phyloP scores from a whole-genome alignment of 64 coral and sea anemone genomes.

The Astreopora myriophthalma region DNA sequence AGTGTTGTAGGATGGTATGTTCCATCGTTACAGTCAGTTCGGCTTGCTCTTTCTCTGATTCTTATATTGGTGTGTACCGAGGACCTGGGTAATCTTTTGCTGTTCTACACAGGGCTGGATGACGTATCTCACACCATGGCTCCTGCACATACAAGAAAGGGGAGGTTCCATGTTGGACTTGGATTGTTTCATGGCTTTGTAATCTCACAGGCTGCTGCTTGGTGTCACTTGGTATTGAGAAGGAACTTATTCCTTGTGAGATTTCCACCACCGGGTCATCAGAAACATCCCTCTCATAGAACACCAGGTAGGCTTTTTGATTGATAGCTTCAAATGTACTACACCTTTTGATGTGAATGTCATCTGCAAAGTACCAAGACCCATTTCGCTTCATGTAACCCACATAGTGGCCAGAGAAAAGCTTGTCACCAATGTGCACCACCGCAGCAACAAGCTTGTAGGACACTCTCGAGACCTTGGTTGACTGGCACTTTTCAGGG shows the following conservation, averaged over 20 bases:
- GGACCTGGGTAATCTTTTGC: background rate
- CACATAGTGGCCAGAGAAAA: slow-evolving; percentile 56
- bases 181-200: background rate
- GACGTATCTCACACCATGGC: background rate
- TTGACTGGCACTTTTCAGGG: slow-evolving; percentile 10
- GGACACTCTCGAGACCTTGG: background rate
- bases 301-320: slow-evolving; percentile 57
- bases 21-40: background rate
- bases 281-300: slow-evolving; percentile 58
- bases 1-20: background rate
- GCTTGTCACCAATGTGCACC: slow-evolving; percentile 26
- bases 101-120: background rate
- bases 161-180: background rate
- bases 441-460: slow-evolving; percentile 70
- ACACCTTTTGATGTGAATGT: slow-evolving; percentile 7
- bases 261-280: slow-evolving; percentile 26
- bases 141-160: background rate
- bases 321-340: slow-evolving; percentile 30
- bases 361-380: slow-evolving; percentile 60
- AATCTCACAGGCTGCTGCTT: background rate
- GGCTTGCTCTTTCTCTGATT: no score
- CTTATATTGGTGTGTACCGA: background rate
- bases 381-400: slow-evolving; percentile 45
- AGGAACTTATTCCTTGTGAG: slow-evolving; percentile 12
- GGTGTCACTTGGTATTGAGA: background rate